Evolutionary conservation across 2,888 invertebrate genomes (phyloP), one percentile per base, ranked within the genome.

Genomic region (Lutraria lutraria): DNA sequence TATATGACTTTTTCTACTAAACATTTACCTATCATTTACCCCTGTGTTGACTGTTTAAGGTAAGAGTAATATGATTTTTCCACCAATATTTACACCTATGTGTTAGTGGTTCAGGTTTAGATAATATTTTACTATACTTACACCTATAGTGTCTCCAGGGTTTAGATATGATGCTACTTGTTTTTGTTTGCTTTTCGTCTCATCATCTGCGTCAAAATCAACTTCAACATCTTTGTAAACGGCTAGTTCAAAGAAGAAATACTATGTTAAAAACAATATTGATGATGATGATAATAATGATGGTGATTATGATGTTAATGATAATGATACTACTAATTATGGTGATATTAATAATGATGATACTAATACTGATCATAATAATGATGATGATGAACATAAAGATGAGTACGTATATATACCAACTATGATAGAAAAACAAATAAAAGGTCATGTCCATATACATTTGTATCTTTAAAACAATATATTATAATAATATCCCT

Each of bases 111-210:
- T n/a, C n/a, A n/a, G n/a, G n/a, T n/a, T n/a, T n/a, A n/a, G n/a
- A 63, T 63, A 63, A 10, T 8, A n/a, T 63, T 0, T 68, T 25
- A 0, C n/a, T 68, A 82, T 56, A 81, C 90, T 84, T 88, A 93
- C 94, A 84, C 94, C 94, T 21, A 94, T 88, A 0, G 93, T 90
- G 84, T 94, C 94, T n/a, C 94, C 94, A 60, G 91, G 90, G 86
- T 92, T 91, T 16, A 93, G 91, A 56, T 91, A 92, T 53, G 91
- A 90, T 12, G 93, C 92, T 0, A 88, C 85, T 34, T 86, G 90
- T 43, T 83, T 85, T 34, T 86, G 90, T 43, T 83, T 85, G 81
- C 83, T 92, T 56, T 83, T 80, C 0, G 90, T 83, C 16, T 86
- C 81, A 52, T 89, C 60, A 13, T 79, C 13, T 0, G 83, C 85